Percentiles rank a stretch among this genome's conserved stretches.
Evolutionary conservation across 2,888 invertebrate genomes (phyloP).

Genomic region (Lasioglossum zephyrum): DNA sequence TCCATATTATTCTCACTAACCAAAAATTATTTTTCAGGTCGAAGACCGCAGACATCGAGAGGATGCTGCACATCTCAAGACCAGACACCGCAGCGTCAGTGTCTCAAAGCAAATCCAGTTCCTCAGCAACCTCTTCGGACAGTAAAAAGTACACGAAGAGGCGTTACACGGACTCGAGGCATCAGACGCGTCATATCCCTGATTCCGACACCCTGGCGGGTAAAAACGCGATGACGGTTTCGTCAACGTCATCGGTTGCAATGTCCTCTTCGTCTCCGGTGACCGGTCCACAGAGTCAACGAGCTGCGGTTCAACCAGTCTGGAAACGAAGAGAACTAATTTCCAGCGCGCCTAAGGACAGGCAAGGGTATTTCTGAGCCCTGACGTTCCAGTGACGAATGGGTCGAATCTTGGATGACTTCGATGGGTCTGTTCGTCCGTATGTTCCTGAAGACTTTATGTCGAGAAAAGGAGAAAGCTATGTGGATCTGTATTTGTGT

Average conservation of each 20-base stretch:
- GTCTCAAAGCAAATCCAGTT: constrained; percentile 79
- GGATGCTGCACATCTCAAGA: constrained; percentile 85
- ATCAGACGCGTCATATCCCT: constrained; percentile 87
- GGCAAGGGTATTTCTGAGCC: constrained; percentile 76
- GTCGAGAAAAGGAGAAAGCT: not conserved
- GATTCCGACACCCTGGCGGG: constrained; percentile 85
- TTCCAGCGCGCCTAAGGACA: constrained; percentile 88
- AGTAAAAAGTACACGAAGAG: constrained; percentile 87
- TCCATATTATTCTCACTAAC: not conserved
- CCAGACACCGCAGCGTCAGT: constrained; percentile 77
- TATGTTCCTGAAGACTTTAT: not conserved
- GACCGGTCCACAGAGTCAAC: constrained; percentile 68
- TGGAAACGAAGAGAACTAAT: constrained; percentile 93
- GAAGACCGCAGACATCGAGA: constrained; percentile 89
- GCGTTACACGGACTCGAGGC: constrained; percentile 87
- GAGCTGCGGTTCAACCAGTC: constrained; percentile 83
- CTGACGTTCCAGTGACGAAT: constrained; percentile 26
- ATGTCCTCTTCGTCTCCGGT: constrained; percentile 70
- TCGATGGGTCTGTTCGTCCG: not conserved
- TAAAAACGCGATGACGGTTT: constrained; percentile 69
- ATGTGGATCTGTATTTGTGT: not conserved
- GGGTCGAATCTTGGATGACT: constrained; percentile 44
- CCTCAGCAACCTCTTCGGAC: constrained; percentile 82
- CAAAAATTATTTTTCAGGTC: constrained; percentile 81
- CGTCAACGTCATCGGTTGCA: constrained; percentile 71